Evolutionary conservation across 2,888 invertebrate genomes (phyloP), one percentile per base, ranked within the genome.

Genomic region (Theretra japonica): DNA sequence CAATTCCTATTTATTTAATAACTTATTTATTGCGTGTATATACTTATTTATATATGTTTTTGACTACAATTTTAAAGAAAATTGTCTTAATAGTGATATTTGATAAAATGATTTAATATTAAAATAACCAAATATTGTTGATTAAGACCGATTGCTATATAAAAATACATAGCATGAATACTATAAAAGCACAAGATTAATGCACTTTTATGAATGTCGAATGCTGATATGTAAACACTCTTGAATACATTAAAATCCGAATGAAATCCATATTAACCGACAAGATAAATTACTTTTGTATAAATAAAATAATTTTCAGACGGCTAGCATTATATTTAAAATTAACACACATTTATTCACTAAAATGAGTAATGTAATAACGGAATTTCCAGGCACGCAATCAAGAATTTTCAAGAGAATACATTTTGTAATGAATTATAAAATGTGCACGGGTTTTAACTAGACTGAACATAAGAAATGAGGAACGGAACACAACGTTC

Each of bases 331-430:
- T 65, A 65, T 48, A 65, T 65, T 65, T 48, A 48, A 62, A 65
- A 65, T 48, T 11, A 48, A 65, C 23, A 48, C 48, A 48, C 41
- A 5, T 21, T 62, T 33, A 62, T 62, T 41, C 41, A 33, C 33
- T 59, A 15, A 65, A 65, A 65, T 48, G 65, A 65, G 65, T 23
- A 65, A 65, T 65, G 65, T 48, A 48, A 65, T 65, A 65, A 41
- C 65, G 65, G 53, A 48, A 65, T 65, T 65, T 41, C 21, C 65
- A 65, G 23, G 17, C 23, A 65, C 41, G 41, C 62, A 62, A 62
- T 62, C 62, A 65, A 21, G 23, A 48, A 65, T 65, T 48, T 65
- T 15, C 48, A 48, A 65, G 23, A 23, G 65, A 48, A 65, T 25
- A 48, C 6, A 62, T 33, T 21, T 62, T 62, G n/a, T 33, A 62